Evolutionary conservation across 2,888 invertebrate species (phyloP).

Genomic region (Calliscelio sp.): DNA sequence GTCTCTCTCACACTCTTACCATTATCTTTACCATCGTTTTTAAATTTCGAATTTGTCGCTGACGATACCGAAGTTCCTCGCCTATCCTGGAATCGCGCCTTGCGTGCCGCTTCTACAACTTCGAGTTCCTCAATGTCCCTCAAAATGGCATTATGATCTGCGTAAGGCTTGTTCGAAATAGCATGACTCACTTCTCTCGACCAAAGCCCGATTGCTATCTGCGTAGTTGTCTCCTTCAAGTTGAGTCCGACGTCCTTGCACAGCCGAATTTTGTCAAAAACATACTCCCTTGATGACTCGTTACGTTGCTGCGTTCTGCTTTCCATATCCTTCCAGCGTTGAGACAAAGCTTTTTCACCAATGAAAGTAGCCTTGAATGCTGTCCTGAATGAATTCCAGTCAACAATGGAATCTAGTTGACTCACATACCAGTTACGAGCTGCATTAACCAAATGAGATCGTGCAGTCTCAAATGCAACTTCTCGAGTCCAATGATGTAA

Average conservation of each 20-base stretch:
- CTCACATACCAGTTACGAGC: conserved; percentile 39
- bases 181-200: conserved; percentile 17
- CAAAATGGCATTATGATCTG: conserved; percentile 29
- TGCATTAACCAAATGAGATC: conserved; percentile 6
- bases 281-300: conserved; percentile 49
- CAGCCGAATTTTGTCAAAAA: conserved; percentile 41
- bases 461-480: conserved; percentile 36
- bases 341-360: conserved; percentile 21
- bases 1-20: not conserved
- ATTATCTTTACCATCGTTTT: not conserved
- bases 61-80: not conserved
- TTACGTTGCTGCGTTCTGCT: conserved; percentile 19
- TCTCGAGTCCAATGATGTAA: conserved; percentile 44
- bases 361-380: conserved; percentile 36
- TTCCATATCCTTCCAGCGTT: conserved; percentile 62
- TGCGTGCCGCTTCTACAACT: not conserved
- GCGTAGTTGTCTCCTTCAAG: conserved; percentile 24
- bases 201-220: conserved; percentile 36
- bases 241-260: conserved; percentile 19
- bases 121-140: conserved; percentile 17
- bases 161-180: conserved; percentile 10
- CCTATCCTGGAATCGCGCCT: not conserved
- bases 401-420: conserved; percentile 3
- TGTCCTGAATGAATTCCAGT: conserved; percentile 16
- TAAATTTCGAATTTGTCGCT: not conserved